Evolutionary conservation across 1,140 invertebrate species (phyloP).

Genomic region (Dinothrombium tinctorium): DNA sequence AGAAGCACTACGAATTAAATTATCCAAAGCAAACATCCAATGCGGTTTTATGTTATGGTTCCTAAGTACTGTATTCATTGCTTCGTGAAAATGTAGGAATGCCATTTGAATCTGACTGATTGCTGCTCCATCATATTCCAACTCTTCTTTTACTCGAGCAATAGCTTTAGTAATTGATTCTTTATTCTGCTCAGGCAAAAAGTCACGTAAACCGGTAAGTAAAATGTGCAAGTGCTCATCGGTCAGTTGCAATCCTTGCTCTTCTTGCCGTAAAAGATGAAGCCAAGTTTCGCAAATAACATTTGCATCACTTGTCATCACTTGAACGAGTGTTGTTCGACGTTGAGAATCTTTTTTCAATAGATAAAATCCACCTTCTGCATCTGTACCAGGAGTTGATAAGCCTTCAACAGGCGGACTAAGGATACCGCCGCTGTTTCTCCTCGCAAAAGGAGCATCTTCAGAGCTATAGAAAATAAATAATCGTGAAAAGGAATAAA

Average conservation of each 20-base stretch:
- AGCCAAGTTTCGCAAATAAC: constrained; percentile 13
- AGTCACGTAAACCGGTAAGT: constrained; percentile 51
- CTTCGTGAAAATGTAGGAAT: constrained; percentile 65
- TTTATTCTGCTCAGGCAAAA: constrained; percentile 48
- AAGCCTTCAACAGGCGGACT: constrained; percentile 17
- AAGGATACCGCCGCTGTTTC: constrained; percentile 11
- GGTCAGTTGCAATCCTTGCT: constrained; percentile 10
- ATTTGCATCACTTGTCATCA: constrained; percentile 60
- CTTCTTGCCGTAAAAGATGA: constrained; percentile 8
- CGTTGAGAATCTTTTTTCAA: constrained; percentile 91
- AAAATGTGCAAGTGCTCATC: constrained; percentile 47
- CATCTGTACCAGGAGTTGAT: constrained; percentile 11
- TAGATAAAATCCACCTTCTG: constrained; percentile 64
- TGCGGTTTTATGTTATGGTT: constrained; percentile 90
- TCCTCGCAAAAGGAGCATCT: constrained; percentile 22
- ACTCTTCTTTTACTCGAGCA: constrained; percentile 41
- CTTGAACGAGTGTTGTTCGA: constrained; percentile 62
- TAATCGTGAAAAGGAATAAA: background rate
- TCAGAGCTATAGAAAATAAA: constrained; percentile 16
- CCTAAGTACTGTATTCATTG: constrained; percentile 41
- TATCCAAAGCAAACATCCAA: constrained; percentile 98
- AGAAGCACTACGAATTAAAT: constrained; percentile 66
- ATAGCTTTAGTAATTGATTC: constrained; percentile 8
- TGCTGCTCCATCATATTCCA: constrained; percentile 56
- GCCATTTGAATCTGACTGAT: constrained; percentile 77